Conservation (phyloP, 2,888 invertebrate genomes). For the Meandrusa payeni region DNA sequence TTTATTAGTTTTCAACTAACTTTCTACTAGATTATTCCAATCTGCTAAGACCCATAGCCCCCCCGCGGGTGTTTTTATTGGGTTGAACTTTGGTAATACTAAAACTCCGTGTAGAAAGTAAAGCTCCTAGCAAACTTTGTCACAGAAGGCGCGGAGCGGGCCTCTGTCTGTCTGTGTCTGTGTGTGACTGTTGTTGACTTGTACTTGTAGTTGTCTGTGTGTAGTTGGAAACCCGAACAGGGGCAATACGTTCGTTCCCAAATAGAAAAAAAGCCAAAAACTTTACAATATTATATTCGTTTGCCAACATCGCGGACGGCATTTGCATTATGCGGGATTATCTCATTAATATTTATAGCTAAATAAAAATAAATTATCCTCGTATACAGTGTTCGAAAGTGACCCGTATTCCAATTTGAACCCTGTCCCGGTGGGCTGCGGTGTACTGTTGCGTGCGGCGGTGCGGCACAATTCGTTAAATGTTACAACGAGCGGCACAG, state of each 20-base stretch:
- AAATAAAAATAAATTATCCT: slow-evolving; percentile 51
- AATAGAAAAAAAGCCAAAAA: slow-evolving; percentile 35
- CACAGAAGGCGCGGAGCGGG: no score
- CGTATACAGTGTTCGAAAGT: slow-evolving; percentile 35
- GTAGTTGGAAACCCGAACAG: background rate
- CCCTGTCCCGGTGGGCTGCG: slow-evolving; percentile 24
- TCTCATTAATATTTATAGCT: slow-evolving; percentile 54
- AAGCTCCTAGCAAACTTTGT: no score
- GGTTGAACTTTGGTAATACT: no score
- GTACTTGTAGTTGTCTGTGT: no score
- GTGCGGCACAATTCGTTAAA: slow-evolving; percentile 12
- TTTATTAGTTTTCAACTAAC: no score
- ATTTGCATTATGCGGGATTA: slow-evolving; percentile 51
- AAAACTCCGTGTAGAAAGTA: no score
- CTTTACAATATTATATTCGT: slow-evolving; percentile 43
- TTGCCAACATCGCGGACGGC: slow-evolving; percentile 40
- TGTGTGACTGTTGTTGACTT: no score
- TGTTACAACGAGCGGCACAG: slow-evolving; percentile 9
- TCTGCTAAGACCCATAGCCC: no score
- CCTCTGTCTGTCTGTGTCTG: no score
- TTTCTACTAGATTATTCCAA: no score
- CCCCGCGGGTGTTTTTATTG: no score
- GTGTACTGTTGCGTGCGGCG: slow-evolving; percentile 19
- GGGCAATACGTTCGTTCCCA: slow-evolving; percentile 4
- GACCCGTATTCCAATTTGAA: slow-evolving; percentile 22